Evolutionary conservation across 1,140 invertebrate species (phyloP).

Genomic region (Onthophagus taurus): DNA sequence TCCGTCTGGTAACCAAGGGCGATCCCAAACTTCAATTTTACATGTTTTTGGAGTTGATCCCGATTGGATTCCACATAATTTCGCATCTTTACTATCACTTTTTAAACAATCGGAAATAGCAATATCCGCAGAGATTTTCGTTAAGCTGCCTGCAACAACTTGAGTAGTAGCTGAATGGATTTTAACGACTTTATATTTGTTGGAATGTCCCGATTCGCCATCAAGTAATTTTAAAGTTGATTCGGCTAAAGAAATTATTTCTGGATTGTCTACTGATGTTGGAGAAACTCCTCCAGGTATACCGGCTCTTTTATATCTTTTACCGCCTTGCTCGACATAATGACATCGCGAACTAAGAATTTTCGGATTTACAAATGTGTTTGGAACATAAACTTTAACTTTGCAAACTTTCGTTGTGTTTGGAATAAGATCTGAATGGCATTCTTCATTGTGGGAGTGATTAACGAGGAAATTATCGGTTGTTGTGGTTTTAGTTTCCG

Average conservation of each 20-base stretch:
- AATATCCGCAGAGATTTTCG: slow-evolving; percentile 40
- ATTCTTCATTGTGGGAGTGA: not conserved
- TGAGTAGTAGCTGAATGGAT: slow-evolving; percentile 33
- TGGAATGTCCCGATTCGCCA: slow-evolving; percentile 7
- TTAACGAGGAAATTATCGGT: not conserved
- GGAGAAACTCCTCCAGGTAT: not conserved
- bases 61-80: slow-evolving; percentile 22
- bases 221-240: slow-evolving; percentile 30
- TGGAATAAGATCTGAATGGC: slow-evolving; percentile 8
- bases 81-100: slow-evolving; percentile 5
- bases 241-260: slow-evolving; percentile 32
- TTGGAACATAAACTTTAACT: slow-evolving; percentile 31
- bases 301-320: too few species aligned
- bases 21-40: slow-evolving; percentile 43
- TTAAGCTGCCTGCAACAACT: slow-evolving; percentile 38
- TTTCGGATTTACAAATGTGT: slow-evolving; percentile 28
- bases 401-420: slow-evolving; percentile 32
- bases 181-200: slow-evolving; percentile 21
- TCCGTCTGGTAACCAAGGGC: slow-evolving; percentile 18
- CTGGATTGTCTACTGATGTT: slow-evolving; percentile 29
- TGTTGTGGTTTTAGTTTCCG: slow-evolving; percentile 18
- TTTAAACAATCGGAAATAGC: slow-evolving; percentile 18
- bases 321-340: slow-evolving; percentile 24
- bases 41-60: slow-evolving; percentile 26
- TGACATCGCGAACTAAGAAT: slow-evolving; percentile 35